phyloP scores from a whole-genome alignment of 2,113 vertebrate genomes.

The Bettongia penicillata region DNA sequence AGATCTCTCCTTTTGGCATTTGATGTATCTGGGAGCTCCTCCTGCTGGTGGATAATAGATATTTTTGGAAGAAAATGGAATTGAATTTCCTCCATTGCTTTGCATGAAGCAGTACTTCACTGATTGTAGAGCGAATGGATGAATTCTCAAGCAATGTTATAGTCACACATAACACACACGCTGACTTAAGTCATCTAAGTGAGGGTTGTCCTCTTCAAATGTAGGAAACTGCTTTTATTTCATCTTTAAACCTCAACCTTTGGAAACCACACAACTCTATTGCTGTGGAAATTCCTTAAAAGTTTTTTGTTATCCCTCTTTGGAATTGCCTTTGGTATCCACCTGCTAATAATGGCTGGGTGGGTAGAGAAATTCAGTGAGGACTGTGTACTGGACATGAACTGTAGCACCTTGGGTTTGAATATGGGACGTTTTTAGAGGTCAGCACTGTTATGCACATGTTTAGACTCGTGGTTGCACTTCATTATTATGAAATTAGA shows the following conservation, averaged over 20 bases:
- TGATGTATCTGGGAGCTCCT: neutral
- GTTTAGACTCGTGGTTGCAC: too few species aligned
- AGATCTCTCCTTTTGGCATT: neutral
- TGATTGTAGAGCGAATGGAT: neutral
- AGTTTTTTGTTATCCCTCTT: neutral
- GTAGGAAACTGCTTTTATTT: neutral
- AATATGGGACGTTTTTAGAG: neutral
- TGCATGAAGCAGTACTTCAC: neutral
- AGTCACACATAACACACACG: neutral
- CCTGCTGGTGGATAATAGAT: neutral
- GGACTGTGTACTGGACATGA: neutral
- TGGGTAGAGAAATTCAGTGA: neutral
- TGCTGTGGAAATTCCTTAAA: neutral
- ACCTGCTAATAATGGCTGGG: neutral
- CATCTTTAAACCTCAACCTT: neutral
- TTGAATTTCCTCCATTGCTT: neutral
- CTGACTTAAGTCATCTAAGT: neutral
- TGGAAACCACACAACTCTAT: neutral
- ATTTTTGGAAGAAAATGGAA: neutral
- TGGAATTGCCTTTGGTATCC: neutral
- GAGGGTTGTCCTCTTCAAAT: neutral
- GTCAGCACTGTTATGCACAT: neutral
- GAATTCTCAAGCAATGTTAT: neutral
- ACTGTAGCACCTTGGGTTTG: neutral
- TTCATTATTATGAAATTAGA: too few species aligned